Conservation (phyloP, 1,140 invertebrate genomes). For the Tetramorium alpestre region DNA sequence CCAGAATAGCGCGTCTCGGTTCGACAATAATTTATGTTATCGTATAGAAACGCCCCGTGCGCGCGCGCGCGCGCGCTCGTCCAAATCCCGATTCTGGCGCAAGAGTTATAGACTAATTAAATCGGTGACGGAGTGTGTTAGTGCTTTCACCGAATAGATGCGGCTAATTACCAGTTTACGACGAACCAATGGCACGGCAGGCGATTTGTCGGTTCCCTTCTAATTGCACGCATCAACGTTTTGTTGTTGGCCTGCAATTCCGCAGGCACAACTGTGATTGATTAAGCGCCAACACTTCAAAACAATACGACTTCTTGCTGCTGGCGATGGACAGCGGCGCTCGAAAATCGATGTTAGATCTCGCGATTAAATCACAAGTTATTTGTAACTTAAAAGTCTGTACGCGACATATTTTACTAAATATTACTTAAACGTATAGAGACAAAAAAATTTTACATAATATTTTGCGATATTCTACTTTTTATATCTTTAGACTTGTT, state of each 20-base stretch:
- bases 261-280: constrained; percentile 40
- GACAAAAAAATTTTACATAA: background rate
- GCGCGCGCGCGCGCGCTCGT: constrained; percentile 1
- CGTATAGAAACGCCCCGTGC: constrained; percentile 14
- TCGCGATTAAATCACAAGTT: background rate
- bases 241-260: constrained; percentile 65
- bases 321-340: background rate
- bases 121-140: constrained; percentile 75
- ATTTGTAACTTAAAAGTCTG: background rate
- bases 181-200: constrained; percentile 66
- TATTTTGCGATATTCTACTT: background rate
- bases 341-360: background rate
- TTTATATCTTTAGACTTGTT: background rate
- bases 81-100: constrained; percentile 45
- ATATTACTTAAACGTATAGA: background rate
- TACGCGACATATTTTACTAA: no score
- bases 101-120: constrained; percentile 77
- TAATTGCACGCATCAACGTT: constrained; percentile 69
- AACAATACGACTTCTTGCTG: background rate
- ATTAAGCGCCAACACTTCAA: background rate
- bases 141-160: constrained; percentile 69
- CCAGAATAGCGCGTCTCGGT: constrained; percentile 2
- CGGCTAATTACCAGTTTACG: constrained; percentile 76
- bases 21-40: constrained; percentile 71
- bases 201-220: constrained; percentile 71